Conservation (phyloP, 2,797 vertebrate genomes). For the Catharus ustulatus region DNA sequence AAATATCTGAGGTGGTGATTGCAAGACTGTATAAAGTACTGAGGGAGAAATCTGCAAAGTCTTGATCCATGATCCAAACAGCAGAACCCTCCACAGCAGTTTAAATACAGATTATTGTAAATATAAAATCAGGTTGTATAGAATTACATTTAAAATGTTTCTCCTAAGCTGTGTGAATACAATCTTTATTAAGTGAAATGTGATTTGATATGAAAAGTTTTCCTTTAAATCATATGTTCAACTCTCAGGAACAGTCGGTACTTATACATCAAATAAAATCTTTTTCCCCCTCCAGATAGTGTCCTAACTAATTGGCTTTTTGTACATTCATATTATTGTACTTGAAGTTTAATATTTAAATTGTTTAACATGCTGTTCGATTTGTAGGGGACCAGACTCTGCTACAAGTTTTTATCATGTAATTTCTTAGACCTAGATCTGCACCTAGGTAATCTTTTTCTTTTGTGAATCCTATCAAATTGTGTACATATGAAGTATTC, state of each 20-base stretch:
- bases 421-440: not conserved
- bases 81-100: not conserved
- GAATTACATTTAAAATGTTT: not conserved
- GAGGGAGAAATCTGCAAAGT: not conserved
- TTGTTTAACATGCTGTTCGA: not conserved
- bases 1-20: not conserved
- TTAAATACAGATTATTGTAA: not conserved
- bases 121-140: not conserved
- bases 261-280: not conserved
- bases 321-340: not conserved
- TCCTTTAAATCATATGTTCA: not conserved
- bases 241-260: not conserved
- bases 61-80: not conserved
- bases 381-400: not conserved
- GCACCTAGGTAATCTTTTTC: slow-evolving; percentile 15
- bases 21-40: not conserved
- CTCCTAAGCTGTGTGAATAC: not conserved
- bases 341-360: slow-evolving; percentile 9
- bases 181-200: not conserved
- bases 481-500: not conserved
- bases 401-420: not conserved
- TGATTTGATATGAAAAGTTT: not conserved
- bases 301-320: not conserved
- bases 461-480: not conserved
- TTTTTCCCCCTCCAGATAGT: not conserved